A percentile compares a stretch with the other conserved stretches of the same genome.
phyloP scores from a whole-genome alignment of 1,140 invertebrate species.

The Drosophila ironensis region DNA sequence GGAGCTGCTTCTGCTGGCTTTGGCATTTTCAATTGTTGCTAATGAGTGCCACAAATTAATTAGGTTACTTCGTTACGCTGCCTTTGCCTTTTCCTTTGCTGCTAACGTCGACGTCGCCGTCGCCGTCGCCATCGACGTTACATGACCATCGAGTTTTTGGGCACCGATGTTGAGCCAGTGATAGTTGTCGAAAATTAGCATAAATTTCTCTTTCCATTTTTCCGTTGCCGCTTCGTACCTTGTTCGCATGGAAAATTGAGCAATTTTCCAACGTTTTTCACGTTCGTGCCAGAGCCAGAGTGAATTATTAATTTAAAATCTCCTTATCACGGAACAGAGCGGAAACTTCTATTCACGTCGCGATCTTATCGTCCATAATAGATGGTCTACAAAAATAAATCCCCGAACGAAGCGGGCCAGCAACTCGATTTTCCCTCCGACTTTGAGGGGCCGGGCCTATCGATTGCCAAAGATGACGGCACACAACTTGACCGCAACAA shows the following conservation, averaged over 20 bases:
- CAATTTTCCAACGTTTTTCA: conserved; percentile 72
- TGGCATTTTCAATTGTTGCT: conserved; percentile 78
- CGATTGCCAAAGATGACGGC: conserved; percentile 24
- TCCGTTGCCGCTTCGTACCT: conserved; percentile 16
- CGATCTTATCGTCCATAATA: conserved; percentile 55
- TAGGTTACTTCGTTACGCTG: conserved; percentile 78
- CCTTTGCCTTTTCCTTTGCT: conserved; percentile 52
- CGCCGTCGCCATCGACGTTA: conserved; percentile 8
- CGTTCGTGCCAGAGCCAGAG: conserved; percentile 23
- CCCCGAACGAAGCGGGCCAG: neutral
- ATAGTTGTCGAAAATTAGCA: conserved; percentile 74
- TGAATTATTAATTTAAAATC: conserved; percentile 66
- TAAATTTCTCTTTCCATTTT: conserved; percentile 68
- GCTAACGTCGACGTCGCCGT: neutral
- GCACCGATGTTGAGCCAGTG: conserved; percentile 56
- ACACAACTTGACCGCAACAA: conserved; percentile 31
- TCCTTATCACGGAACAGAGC: conserved; percentile 46
- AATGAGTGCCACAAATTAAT: conserved; percentile 81
- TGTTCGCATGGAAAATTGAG: conserved; percentile 74
- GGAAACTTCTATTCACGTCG: conserved; percentile 40
- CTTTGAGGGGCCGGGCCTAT: neutral
- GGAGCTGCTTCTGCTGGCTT: conserved; percentile 37
- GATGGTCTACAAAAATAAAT: conserved; percentile 33
- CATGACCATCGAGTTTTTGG: conserved; percentile 33
- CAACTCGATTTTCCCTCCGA: too few species aligned